Conservation (phyloP, 2,113 vertebrate species). For the Oncorhynchus tshawytscha region DNA sequence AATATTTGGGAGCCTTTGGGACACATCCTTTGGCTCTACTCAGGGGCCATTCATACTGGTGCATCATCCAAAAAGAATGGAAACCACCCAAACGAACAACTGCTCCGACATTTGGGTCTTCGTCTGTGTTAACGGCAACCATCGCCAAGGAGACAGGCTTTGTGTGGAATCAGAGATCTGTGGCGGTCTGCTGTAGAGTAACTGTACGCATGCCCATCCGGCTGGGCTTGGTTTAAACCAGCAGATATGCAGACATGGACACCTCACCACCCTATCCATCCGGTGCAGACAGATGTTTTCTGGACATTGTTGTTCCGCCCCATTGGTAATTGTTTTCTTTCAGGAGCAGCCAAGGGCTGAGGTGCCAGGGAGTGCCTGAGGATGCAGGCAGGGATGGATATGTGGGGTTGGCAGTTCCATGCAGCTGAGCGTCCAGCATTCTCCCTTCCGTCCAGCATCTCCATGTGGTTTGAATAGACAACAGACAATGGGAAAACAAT, state of each 20-base stretch:
- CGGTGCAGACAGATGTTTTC: conserved; percentile 72
- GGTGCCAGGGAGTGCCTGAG: conserved; percentile 62
- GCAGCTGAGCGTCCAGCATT: conserved; percentile 29
- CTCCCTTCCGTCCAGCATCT: conserved; percentile 14
- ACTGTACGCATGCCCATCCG: conserved; percentile 31
- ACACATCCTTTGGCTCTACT: background rate
- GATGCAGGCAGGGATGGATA: conserved; percentile 37
- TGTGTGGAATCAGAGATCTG: conserved; percentile 14
- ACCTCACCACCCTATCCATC: conserved; percentile 44
- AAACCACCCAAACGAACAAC: conserved; percentile 63
- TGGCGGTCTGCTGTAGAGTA: background rate
- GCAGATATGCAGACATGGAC: conserved; percentile 59
- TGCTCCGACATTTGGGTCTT: conserved; percentile 66
- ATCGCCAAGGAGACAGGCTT: conserved; percentile 56
- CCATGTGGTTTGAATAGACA: conserved; percentile 31
- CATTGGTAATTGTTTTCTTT: conserved; percentile 70
- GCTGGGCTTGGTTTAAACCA: conserved; percentile 58
- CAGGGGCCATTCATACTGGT: background rate
- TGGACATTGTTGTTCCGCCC: conserved; percentile 68
- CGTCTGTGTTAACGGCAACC: conserved; percentile 60
- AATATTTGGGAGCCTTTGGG: no score
- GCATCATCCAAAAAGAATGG: conserved; percentile 35
- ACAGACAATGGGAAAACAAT: conserved; percentile 8
- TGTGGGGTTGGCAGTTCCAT: conserved; percentile 34
- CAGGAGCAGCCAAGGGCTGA: conserved; percentile 54